Base-by-base conservation (phyloP, 1,140 invertebrate species). In the Himalopsyche phryganea region DNA sequence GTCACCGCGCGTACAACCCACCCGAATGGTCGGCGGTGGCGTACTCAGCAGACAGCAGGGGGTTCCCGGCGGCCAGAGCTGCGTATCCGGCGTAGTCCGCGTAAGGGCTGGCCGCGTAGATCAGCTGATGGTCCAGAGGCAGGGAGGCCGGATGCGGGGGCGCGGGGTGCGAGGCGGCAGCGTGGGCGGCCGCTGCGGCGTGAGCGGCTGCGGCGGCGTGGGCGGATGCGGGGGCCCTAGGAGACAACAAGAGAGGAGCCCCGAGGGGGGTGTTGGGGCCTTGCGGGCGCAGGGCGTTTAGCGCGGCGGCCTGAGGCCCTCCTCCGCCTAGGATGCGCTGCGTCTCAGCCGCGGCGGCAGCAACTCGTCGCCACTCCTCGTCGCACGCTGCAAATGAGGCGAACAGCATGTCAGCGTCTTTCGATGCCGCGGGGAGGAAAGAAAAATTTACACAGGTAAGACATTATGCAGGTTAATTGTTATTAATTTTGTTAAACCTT, bases 1-100 rank as follows among this genome's bases (percentile, higher is more conserved):
- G 68, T 82, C 74, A 83, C 77, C 87, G 88, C 82, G 88, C 88
- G 85, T 90, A 91, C 76, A 91, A 94, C 91, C 91, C 92, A 94
- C 92, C 92, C 84, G 90, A 89, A 85, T 92, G 90, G 81, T 94
- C 90, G 54, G 85, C 82, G 66, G 84, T 81, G 15, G 61, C 85
- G 80, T 93, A 93, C 71, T 92, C 91, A 11, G 74, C 75, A 66
- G 89, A 87, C 67, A 92, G 83, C 64, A 94, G 81, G 52, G 91
- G 90, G 69, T 82, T 83, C 52, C 81, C 82, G 48, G 90, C 87
- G 23, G 86, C 83, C 50, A 94, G 79, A 32, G 91, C 90, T 13
- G 91, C 89, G 75, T 94, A 94, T 72, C 92, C 92, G 9, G 59
- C 60, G 76, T 92, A 93, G 65, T 93, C 91, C 11, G 85, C 86